Conservation (phyloP, 1,140 invertebrate genomes). For the Hylaeus anthracinus region DNA sequence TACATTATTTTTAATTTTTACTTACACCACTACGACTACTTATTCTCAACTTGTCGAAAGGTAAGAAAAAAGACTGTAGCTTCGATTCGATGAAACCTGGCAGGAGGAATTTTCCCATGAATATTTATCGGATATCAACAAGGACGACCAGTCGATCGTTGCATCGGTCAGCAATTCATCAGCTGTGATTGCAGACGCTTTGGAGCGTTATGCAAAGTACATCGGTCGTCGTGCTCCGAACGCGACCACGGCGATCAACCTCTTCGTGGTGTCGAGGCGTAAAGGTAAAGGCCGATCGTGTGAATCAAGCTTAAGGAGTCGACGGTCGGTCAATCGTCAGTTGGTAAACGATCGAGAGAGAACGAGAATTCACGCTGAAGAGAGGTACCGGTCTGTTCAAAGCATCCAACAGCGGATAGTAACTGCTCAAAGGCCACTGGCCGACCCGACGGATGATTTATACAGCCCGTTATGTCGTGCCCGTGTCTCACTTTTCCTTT, state of each 20-base stretch:
- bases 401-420: slow-evolving; percentile 61
- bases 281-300: slow-evolving; percentile 37
- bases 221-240: not conserved
- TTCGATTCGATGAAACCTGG: not conserved
- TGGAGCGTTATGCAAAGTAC: not conserved
- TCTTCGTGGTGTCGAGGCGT: not conserved
- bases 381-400: slow-evolving; percentile 51
- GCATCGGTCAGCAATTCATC: not conserved
- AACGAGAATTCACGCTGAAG: slow-evolving; percentile 15
- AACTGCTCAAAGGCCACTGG: slow-evolving; percentile 71
- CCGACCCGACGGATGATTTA: slow-evolving; percentile 74
- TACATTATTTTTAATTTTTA: too few relatives aligned
- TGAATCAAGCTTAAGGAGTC: slow-evolving; percentile 63
- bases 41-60: too few relatives aligned
- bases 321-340: slow-evolving; percentile 61
- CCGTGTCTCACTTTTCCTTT: slow-evolving; percentile 73
- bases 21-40: too few relatives aligned
- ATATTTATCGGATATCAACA: slow-evolving; percentile 1
- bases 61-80: not conserved
- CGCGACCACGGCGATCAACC: not conserved
- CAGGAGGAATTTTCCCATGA: not conserved
- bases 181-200: not conserved
- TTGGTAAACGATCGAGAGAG: slow-evolving; percentile 32
- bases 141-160: slow-evolving; percentile 3
- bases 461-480: slow-evolving; percentile 71